Evolutionary conservation across 1,140 invertebrate genomes (phyloP), one percentile per base, ranked within the genome.

Genomic region (Triops cancriformis): DNA sequence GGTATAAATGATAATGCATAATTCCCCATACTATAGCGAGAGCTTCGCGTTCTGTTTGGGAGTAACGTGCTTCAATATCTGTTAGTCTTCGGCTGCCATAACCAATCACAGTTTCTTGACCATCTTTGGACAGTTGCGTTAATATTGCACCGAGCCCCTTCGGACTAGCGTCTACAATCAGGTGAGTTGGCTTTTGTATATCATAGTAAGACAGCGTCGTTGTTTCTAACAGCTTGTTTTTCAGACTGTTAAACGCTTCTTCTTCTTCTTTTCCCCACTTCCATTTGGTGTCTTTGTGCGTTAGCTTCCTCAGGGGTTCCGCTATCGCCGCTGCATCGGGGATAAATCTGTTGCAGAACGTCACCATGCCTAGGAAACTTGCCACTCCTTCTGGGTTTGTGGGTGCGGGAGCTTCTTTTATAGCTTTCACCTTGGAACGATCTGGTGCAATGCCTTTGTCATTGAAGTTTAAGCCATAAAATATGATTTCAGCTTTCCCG

Each of bases 41-140:
- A 28, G 81, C 80, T 80, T 86, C 85, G 77, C 84, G 83, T 78
- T 87, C 85, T 23, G 83, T 85, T 78, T 86, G 83, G 7, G 81
- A 85, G 78, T 85, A 86, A 28, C 82, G 45, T 73, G 80, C 80
- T 81, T 86, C 82, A n/a, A 81, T 76, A 23, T 82, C 80, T 7
- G 83, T 82, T 28, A 86, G 80, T 31, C 81, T 83, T 80, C 83
- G 83, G 76, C 83, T 84, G 6, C 81, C 83, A 81, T 82, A 87
- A 11, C 82, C 81, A 43, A 86, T 83, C 18, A 80, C 74, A 10
- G 76, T 73, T 77, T 80, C 77, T 11, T 76, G 77, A 27, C 79
- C 79, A 18, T 79, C 72, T 10, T 80, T 80, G 45, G 82, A 74
- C 4, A 82, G 10, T 72, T 77, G 76, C 0, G n/a, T n/a, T n/a